Evolutionary conservation across 1,140 invertebrate genomes (phyloP).

Genomic region (Diprion similis): DNA sequence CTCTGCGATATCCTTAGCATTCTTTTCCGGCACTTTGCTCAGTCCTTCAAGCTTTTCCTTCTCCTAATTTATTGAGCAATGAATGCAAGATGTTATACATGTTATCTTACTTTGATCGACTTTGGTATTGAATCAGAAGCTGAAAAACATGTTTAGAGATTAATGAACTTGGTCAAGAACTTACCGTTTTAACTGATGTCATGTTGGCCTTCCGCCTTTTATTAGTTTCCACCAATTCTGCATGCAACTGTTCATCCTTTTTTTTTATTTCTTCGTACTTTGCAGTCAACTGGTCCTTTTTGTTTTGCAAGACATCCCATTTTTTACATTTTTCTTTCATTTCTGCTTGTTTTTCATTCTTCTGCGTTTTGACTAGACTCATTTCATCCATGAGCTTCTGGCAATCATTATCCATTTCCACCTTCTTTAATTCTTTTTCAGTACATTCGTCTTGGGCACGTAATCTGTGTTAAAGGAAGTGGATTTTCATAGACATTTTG

Average conservation of each 20-base stretch:
- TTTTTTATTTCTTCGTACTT: conserved; percentile 68
- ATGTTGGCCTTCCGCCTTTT: conserved; percentile 72
- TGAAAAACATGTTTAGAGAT: conserved; percentile 10
- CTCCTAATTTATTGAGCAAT: conserved; percentile 55
- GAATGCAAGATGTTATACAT: too few relatives aligned
- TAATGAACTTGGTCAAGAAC: background rate
- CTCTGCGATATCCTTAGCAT: conserved; percentile 74
- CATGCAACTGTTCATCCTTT: conserved; percentile 68
- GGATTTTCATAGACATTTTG: conserved; percentile 5
- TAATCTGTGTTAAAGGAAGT: conserved; percentile 37
- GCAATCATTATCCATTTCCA: conserved; percentile 65
- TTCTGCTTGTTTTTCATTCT: conserved; percentile 61
- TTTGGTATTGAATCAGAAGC: background rate
- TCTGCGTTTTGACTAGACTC: conserved; percentile 63
- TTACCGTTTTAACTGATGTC: conserved; percentile 43
- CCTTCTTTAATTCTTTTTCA: conserved; percentile 62
- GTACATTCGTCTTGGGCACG: conserved; percentile 52
- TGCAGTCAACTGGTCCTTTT: conserved; percentile 56
- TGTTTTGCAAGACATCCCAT: conserved; percentile 47
- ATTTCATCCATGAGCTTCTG: conserved; percentile 62
- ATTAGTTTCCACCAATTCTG: conserved; percentile 69
- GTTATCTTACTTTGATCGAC: too few relatives aligned
- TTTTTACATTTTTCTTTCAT: conserved; percentile 67
- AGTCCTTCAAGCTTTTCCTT: conserved; percentile 70
- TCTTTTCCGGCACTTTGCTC: conserved; percentile 73